Evolutionary conservation across 2,113 vertebrate species (phyloP), one percentile per base, ranked within the genome.

Genomic region (Semnornis frantzii): DNA sequence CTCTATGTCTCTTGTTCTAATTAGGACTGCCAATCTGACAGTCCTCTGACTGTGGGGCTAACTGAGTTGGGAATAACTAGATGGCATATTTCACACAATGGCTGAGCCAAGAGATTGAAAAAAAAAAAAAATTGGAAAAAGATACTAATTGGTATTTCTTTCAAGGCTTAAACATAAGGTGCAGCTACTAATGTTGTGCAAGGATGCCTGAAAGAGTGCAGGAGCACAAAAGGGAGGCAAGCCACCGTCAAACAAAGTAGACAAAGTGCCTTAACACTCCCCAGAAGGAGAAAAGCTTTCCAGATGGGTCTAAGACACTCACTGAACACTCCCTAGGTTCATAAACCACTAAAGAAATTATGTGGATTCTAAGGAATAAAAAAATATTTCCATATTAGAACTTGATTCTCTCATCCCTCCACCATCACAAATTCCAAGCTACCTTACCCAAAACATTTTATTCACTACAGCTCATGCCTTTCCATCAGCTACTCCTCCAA

Each of bases 211-310:
- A 63, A 15, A 37, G 58, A 79, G 28, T 10, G 16, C 34, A 92
- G 31, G 48, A 75, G 25, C 57, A 57, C 0, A 0, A 14, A 19
- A 12, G n/a, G 18, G 21, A 54, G 6, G 39, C 2, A 57, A 66
- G 57, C 25, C 72, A 37, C 8, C 20, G 23, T 12, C 52, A 74
- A 69, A 44, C 4, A 4, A 68, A 81, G 76, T 33, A 78, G 42
- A 21, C 21, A 73, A 58, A 78, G 54, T 2, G 9, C 30, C n/a
- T 4, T 5, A 82, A 90, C 12, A 57, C 30, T 70, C 39, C 69
- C 76, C 16, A 17, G 44, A 42, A 54, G 15, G 6, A 9, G 5
- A 87, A 84, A 74, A 34, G 19, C 37, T 54, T 90, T 60, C 68
- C 42, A 57, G 21, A 87, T 34, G 39, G 37, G 13, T 77, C 34